These are phyloP conservation scores for Sinocyclocheilus anophthalmus DNA, from an alignment of 2,113 vertebrate species.

Conservation along the genomic window DNA sequence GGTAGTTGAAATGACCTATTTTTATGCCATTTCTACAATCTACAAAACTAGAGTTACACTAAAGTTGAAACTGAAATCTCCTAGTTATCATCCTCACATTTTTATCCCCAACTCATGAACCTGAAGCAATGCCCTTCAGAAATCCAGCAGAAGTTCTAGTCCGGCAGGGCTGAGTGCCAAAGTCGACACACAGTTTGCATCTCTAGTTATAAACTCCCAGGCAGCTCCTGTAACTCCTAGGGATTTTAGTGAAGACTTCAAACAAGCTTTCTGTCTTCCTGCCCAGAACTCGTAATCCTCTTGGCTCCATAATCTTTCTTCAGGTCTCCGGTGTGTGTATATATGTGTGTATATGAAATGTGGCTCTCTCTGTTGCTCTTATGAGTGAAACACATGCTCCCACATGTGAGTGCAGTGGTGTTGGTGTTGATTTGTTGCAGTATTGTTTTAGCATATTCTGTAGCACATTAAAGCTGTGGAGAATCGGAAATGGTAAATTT, in stretches of 20 bases:
- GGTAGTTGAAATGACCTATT: too few relatives aligned
- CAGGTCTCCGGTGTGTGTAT: constrained; percentile 25
- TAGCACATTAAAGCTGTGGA: background rate
- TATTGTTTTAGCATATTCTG: background rate
- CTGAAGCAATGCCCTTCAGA: background rate
- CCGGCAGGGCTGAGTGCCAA: background rate
- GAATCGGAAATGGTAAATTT: background rate
- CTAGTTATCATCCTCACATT: background rate
- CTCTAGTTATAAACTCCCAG: constrained; percentile 19
- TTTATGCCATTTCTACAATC: background rate
- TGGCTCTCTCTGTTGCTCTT: constrained; percentile 9
- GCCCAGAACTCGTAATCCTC: constrained; percentile 57
- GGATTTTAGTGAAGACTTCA: constrained; percentile 48
- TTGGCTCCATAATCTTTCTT: constrained; percentile 50
- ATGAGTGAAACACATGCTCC: constrained; percentile 16
- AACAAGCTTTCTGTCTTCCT: constrained; percentile 46
- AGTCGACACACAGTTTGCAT: constrained; percentile 3
- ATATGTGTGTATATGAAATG: background rate
- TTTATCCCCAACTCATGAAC: background rate
- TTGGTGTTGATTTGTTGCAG: background rate
- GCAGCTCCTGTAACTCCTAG: constrained; percentile 33
- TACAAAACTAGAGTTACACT: background rate
- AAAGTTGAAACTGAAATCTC: background rate
- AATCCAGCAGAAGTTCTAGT: background rate
- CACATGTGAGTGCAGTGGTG: constrained; percentile 24